Evolutionary conservation across 37 sponge, comb jelly and placozoan genomes (phyloP), one percentile per base, ranked within the genome.

Genomic region (Chondrilla cf. caribensis): DNA sequence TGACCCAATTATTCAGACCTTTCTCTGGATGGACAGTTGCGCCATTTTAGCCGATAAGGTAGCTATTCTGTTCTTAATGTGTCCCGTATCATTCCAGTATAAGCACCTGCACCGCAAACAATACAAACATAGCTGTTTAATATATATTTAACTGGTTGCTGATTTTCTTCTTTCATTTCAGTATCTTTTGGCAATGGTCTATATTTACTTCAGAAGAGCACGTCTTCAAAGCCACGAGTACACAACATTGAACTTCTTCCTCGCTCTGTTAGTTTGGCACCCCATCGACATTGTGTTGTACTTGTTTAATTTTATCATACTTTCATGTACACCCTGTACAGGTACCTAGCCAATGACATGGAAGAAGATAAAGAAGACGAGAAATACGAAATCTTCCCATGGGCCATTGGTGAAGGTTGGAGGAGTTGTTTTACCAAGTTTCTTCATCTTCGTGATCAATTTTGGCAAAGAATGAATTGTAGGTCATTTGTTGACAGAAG

Each of bases 301-400:
- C n/a, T n/a, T n/a, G n/a, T n/a, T n/a, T n/a, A n/a, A n/a, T n/a
- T n/a, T n/a, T n/a, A n/a, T n/a, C n/a, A n/a, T n/a, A n/a, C n/a
- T n/a, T n/a, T n/a, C n/a, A n/a, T n/a, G n/a, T n/a, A n/a, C n/a
- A n/a, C n/a, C n/a, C n/a, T 62, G 18, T 22, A 4, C 24, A 73
- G 76, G 25, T 73, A 90, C 54, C 87, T 94, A 4, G 95, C 95
- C 25, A 89, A 89, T 70, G 95, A 94, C 28, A 94, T 94, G 87
- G 95, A 94, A 66, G 95, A 94, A 80, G 95, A 94, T 42, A 89
- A 94, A 35, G 95, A 94, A 51, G 92, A 94, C 38, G 89, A 89
- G 67, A 94, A 94, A 64, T 88, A 90, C 29, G 92, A 91, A 62
- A 90, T 94, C 37, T 90, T 94, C 60, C 87, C 95, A 0, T 94